Percentiles rank a stretch among this genome's conserved stretches.
These are phyloP conservation scores for Lates calcarifer DNA, from an alignment of 2,113 vertebrate genomes.

Conservation along the genomic window DNA sequence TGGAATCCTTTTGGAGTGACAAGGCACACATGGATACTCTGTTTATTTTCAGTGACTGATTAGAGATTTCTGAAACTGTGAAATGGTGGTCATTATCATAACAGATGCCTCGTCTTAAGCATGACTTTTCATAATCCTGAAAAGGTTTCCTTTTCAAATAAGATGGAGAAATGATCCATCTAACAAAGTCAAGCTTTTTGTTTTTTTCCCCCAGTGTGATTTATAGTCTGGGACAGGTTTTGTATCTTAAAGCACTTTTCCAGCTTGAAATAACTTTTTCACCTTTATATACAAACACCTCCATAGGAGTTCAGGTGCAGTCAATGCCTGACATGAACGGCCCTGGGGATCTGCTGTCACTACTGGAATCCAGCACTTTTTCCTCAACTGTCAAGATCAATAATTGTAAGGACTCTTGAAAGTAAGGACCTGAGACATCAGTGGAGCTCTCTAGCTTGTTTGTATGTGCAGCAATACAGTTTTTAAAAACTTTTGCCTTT, in stretches of 20 bases:
- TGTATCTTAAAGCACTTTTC: conserved; percentile 32
- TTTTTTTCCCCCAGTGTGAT: not conserved
- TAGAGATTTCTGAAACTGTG: not conserved
- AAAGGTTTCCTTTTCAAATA: not conserved
- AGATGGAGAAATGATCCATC: not conserved
- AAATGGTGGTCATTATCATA: not conserved
- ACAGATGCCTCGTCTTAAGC: not conserved
- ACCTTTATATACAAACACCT: conserved; percentile 49
- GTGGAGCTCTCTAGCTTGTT: conserved; percentile 3
- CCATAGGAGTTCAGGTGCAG: conserved; percentile 58
- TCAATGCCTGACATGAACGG: conserved; percentile 41
- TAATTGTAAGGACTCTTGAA: conserved; percentile 54
- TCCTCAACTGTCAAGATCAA: conserved; percentile 65
- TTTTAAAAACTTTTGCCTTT: not conserved
- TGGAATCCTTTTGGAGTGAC: not conserved
- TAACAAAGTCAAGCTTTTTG: not conserved
- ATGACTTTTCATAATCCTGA: not conserved
- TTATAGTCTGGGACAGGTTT: conserved; percentile 10
- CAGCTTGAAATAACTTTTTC: conserved; percentile 42
- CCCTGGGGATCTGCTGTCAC: conserved; percentile 64
- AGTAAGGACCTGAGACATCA: conserved; percentile 35
- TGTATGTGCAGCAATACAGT: not conserved
- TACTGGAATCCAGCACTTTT: conserved; percentile 32
- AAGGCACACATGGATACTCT: not conserved
- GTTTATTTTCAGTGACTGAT: not conserved